Conservation (phyloP, 2,888 invertebrate genomes). For the Invenusta paracnida region DNA sequence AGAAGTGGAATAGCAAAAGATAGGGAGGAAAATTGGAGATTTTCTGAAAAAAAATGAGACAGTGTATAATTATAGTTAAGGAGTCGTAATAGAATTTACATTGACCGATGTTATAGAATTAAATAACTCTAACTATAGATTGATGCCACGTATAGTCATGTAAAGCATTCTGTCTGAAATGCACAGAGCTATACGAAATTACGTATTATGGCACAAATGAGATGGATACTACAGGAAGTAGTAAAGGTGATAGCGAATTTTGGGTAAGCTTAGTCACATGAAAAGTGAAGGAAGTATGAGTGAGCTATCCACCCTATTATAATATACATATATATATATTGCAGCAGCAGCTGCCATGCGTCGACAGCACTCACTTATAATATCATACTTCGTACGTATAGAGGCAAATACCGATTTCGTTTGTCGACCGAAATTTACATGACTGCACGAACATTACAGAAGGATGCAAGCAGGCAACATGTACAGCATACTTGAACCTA, state of each 20-base stretch:
- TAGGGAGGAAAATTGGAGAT: not conserved
- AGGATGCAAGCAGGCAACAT: too few relatives aligned
- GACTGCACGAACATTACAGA: too few relatives aligned
- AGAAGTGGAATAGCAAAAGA: not conserved
- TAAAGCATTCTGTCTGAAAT: not conserved
- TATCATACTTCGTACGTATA: too few relatives aligned
- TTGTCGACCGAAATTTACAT: too few relatives aligned
- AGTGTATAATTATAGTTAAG: not conserved
- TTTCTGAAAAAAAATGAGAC: too few relatives aligned
- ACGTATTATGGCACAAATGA: not conserved
- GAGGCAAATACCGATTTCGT: not conserved
- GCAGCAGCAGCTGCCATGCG: too few relatives aligned
- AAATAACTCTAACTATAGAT: not conserved
- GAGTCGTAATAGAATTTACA: not conserved
- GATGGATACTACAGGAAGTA: constrained; percentile 26
- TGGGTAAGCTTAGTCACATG: not conserved
- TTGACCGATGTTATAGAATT: not conserved
- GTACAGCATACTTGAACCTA: too few relatives aligned
- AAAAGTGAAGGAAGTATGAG: not conserved
- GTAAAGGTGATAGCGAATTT: constrained; percentile 8
- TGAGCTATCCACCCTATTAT: not conserved
- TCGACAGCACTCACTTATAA: too few relatives aligned
- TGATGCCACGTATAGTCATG: constrained; percentile 4
- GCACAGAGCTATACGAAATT: not conserved
- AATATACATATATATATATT: not conserved